Percentiles rank a stretch among this genome's conserved stretches.
phyloP scores from a whole-genome alignment of 2,113 vertebrate species.

The Anseranas semipalmata region DNA sequence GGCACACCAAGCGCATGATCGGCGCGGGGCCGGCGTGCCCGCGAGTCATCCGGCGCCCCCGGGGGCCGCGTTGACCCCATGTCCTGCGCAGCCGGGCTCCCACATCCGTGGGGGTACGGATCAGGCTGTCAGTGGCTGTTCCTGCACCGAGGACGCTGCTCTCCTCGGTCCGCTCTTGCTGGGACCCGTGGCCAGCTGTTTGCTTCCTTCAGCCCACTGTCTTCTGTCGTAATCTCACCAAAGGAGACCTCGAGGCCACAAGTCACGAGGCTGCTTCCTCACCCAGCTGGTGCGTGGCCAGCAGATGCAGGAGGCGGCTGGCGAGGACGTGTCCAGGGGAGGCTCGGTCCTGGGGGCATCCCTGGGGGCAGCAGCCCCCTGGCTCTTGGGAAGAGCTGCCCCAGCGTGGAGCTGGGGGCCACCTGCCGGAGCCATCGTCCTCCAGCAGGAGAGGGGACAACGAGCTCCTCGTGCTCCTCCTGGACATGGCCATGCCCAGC shows the following conservation, averaged over 20 bases:
- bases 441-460: not conserved
- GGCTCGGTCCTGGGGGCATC: not conserved
- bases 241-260: not conserved
- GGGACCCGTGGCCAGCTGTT: rapidly evolving
- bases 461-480: too few relatives aligned
- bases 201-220: too few relatives aligned
- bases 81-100: too few relatives aligned
- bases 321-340: too few relatives aligned
- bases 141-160: too few relatives aligned
- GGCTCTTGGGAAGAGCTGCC: too few relatives aligned
- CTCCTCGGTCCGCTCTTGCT: not conserved
- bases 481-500: not conserved
- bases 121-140: not conserved
- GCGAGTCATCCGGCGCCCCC: rapidly evolving
- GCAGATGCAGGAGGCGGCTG: not conserved
- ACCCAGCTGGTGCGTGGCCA: rapidly evolving
- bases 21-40: rapidly evolving
- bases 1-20: rapidly evolving
- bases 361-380: rapidly evolving
- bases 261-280: too few relatives aligned
- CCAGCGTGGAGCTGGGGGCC: not conserved
- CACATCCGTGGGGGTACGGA: too few relatives aligned
- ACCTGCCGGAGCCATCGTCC: not conserved
- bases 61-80: rapidly evolving
- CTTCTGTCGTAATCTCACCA: rapidly evolving